Conservation (phyloP, 1,140 invertebrate species). For the Aphelenchoides fujianensis region DNA sequence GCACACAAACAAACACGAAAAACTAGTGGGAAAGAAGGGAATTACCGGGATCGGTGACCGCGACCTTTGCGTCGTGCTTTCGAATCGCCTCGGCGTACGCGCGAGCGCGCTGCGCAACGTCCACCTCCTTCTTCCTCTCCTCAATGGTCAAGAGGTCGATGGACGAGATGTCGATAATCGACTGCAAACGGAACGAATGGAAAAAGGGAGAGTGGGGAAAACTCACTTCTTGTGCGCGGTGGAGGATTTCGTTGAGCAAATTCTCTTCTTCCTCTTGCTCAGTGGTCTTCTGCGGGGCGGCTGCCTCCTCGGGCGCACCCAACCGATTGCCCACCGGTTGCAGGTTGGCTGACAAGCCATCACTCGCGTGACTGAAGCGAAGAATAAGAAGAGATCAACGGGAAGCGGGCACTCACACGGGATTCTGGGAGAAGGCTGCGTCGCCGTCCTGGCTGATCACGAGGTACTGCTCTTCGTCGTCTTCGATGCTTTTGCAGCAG, state of each 20-base stretch:
- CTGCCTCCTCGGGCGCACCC: not conserved
- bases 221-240: slow-evolving; percentile 24
- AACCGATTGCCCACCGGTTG: slow-evolving; percentile 6
- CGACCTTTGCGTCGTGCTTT: slow-evolving; percentile 21
- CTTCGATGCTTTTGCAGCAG: slow-evolving; percentile 16
- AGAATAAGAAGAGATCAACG: not conserved
- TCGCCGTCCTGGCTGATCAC: slow-evolving; percentile 10
- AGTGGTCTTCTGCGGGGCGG: not conserved
- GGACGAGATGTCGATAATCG: slow-evolving; percentile 20
- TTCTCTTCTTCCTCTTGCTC: slow-evolving; percentile 30
- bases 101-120: slow-evolving; percentile 12
- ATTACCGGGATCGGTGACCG: not conserved
- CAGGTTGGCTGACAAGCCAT: not conserved
- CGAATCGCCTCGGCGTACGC: slow-evolving; percentile 15
- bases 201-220: not conserved
- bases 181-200: not conserved
- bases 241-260: slow-evolving; percentile 18
- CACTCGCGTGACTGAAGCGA: not conserved
- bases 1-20: too few relatives aligned
- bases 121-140: slow-evolving; percentile 15
- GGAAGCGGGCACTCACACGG: not conserved
- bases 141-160: too few relatives aligned
- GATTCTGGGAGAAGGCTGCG: not conserved
- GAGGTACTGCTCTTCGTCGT: slow-evolving; percentile 15
- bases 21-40: too few relatives aligned